Conservation (phyloP, 2,888 invertebrate genomes). For the Protonemura montana region DNA sequence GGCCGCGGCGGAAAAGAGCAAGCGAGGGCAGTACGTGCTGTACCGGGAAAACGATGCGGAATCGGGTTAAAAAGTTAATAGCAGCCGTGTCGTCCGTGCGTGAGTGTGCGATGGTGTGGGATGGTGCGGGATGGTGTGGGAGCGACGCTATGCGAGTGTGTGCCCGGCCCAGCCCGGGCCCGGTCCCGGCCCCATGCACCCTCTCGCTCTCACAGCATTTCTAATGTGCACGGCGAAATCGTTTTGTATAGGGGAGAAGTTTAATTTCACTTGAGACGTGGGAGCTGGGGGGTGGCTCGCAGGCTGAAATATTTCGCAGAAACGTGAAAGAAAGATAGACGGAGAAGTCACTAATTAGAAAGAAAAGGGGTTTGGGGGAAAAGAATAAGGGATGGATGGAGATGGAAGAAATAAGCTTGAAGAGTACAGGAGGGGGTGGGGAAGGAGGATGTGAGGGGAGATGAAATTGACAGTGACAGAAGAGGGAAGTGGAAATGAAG, state of each 20-base stretch:
- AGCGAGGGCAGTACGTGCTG: neutral
- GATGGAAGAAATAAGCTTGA: constrained; percentile 40
- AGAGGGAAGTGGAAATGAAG: constrained; percentile 44
- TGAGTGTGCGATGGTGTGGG: constrained; percentile 21
- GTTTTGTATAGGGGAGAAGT: constrained; percentile 53
- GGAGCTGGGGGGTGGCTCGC: constrained; percentile 40
- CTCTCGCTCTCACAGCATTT: constrained; percentile 42
- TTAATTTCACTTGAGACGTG: constrained; percentile 55
- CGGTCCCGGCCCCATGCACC: constrained; percentile 26
- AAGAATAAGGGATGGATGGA: constrained; percentile 43
- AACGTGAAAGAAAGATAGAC: constrained; percentile 46
- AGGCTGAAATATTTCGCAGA: constrained; percentile 42
- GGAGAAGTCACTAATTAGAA: constrained; percentile 51
- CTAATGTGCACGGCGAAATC: constrained; percentile 51
- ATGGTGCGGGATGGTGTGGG: neutral
- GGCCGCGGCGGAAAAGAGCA: neutral
- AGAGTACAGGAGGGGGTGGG: constrained; percentile 38
- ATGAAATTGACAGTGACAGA: constrained; percentile 51
- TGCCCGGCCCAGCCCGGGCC: neutral
- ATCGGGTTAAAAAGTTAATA: constrained; percentile 30
- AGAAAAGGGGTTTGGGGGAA: constrained; percentile 48
- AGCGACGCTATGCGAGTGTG: neutral
- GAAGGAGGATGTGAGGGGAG: constrained; percentile 41
- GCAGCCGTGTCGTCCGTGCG: constrained; percentile 27
- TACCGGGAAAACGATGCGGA: neutral